A percentile compares a stretch with the other conserved stretches of the same genome.
These are phyloP conservation scores for Coregonus clupeaformis DNA, from an alignment of 2,113 vertebrate genomes.

Conservation along the genomic window DNA sequence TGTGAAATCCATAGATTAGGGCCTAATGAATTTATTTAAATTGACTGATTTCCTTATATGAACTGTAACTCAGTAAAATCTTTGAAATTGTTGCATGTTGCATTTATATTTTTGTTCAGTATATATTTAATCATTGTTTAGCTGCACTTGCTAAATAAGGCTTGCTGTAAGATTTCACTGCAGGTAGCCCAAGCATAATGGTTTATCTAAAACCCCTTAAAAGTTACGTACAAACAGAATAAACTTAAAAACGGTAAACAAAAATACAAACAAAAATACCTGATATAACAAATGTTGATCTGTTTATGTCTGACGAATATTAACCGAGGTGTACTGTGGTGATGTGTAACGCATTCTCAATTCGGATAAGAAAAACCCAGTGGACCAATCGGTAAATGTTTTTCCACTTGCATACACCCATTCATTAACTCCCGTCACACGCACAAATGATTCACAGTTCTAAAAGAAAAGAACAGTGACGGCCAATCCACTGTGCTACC, in stretches of 20 bases:
- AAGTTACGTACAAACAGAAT: conserved; percentile 14
- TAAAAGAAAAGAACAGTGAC: conserved; percentile 49
- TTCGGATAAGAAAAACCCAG: conserved; percentile 17
- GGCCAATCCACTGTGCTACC: conserved; percentile 54
- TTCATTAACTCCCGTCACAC: neutral
- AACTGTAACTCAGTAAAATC: no score
- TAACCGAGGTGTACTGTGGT: neutral
- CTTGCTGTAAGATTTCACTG: conserved; percentile 13
- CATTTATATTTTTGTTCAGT: no score
- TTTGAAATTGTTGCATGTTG: no score
- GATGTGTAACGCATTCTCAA: neutral
- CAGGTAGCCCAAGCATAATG: conserved; percentile 15
- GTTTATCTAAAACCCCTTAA: neutral
- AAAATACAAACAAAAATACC: conserved; percentile 32
- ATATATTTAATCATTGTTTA: no score
- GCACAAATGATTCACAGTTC: conserved; percentile 64
- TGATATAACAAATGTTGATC: conserved; percentile 44
- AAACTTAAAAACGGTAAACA: conserved; percentile 36
- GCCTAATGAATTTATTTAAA: no score
- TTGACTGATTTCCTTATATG: no score
- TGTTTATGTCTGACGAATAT: conserved; percentile 10
- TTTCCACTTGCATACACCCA: conserved; percentile 36
- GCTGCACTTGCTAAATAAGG: conserved; percentile 38
- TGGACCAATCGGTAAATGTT: conserved; percentile 51
- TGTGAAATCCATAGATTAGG: no score